A percentile compares a stretch with the other conserved stretches of the same genome.
Conservation (phyloP, 2,888 invertebrate species). For the Pollenia labialis region DNA sequence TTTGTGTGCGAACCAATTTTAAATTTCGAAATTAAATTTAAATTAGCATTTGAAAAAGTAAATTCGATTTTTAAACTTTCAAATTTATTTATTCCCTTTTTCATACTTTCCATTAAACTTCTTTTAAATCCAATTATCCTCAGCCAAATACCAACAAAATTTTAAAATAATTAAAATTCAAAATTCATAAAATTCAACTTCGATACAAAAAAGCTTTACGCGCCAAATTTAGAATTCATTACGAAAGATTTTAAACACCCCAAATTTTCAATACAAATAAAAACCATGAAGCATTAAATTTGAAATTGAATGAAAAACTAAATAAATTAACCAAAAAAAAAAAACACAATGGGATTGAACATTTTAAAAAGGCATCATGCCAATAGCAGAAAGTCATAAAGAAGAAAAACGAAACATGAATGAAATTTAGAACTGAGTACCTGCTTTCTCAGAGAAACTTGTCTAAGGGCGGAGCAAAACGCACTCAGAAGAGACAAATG, state of each 20-base stretch:
- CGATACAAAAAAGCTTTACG: conserved; percentile 59
- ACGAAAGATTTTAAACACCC: neutral
- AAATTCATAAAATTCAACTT: conserved; percentile 47
- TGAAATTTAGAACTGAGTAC: conserved; percentile 48
- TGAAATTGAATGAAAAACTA: conserved; percentile 43
- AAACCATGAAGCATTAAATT: conserved; percentile 59
- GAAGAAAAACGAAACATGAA: conserved; percentile 34
- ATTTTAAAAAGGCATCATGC: conserved; percentile 44
- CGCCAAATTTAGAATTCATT: conserved; percentile 47
- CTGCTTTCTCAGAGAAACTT: conserved; percentile 53
- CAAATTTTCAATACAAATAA: neutral
- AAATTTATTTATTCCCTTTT: neutral
- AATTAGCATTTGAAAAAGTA: no score
- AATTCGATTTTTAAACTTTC: neutral
- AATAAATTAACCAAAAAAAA: neutral
- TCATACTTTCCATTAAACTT: neutral
- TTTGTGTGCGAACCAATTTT: no score
- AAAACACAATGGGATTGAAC: conserved; percentile 12
- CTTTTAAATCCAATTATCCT: neutral
- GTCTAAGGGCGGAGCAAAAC: conserved; percentile 80
- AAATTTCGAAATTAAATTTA: no score
- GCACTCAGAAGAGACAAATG: conserved; percentile 24
- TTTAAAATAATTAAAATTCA: conserved; percentile 50
- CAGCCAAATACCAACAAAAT: neutral
- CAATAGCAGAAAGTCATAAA: conserved; percentile 38